phyloP scores from a whole-genome alignment of 1,140 invertebrate species.

The Drosophila bocki region DNA sequence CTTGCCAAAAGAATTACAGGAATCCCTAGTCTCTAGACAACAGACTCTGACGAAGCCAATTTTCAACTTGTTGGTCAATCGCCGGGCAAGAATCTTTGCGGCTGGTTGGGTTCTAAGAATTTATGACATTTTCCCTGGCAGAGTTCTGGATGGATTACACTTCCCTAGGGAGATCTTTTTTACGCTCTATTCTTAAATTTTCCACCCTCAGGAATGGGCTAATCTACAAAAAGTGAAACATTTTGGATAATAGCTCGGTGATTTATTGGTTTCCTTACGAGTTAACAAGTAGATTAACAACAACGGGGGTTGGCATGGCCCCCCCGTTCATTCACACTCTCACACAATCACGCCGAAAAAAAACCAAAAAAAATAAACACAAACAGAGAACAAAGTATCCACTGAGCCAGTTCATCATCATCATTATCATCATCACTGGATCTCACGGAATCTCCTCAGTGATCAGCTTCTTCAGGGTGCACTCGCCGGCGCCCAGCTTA shows the following conservation, averaged over 20 bases:
- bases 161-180: no score
- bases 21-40: not conserved
- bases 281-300: conserved; percentile 49
- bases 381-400: not conserved
- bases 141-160: not conserved
- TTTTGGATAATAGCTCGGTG: conserved; percentile 3
- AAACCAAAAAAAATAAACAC: not conserved
- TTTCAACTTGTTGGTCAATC: conserved; percentile 56
- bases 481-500: conserved; percentile 84
- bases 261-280: conserved; percentile 59
- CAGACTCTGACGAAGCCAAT: conserved; percentile 7
- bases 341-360: conserved; percentile 7
- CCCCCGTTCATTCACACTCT: conserved; percentile 11
- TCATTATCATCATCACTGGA: not conserved
- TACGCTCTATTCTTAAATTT: no score
- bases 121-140: not conserved
- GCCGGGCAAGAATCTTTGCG: conserved; percentile 23
- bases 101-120: conserved; percentile 12
- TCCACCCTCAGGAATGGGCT: no score
- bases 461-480: conserved; percentile 85
- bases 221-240: no score
- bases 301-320: conserved; percentile 1
- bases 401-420: not conserved
- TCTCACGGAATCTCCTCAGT: conserved; percentile 73
- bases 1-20: conserved; percentile 15